Evolutionary conservation across 1,140 invertebrate genomes (phyloP), one percentile per base, ranked within the genome.

Genomic region (Episyrphus balteatus): DNA sequence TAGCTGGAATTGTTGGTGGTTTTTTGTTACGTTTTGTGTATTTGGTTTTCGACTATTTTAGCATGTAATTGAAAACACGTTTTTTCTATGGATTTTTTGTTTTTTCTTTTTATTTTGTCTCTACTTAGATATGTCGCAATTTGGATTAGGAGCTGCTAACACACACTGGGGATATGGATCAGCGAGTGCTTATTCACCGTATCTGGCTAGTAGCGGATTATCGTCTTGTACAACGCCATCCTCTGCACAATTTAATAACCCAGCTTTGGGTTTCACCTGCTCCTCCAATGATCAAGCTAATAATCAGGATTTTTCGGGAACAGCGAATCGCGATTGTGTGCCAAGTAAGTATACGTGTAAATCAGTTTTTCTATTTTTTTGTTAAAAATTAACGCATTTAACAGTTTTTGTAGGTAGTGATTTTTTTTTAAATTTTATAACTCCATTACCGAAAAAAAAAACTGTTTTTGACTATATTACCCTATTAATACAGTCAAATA

Each of bases 91-190:
- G 2, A 12, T 17, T 12, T n/a, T 30, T 36, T 30, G 13, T 37
- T 14, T 46, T 30, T 46, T 30, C 17, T 13, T 36, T 11, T 19
- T 14, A 36, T 13, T 34, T 63, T 66, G n/a, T n/a, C n/a, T n/a
- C n/a, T n/a, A n/a, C n/a, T 40, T 68, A 86, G 83, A 84, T 68
- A 82, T 86, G 80, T 78, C 81, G 41, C 82, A 86, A 68, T 85
- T 86, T 59, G 81, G 84, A 36, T 65, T 85, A 64, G 82, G 83
- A 57, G 82, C 82, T 50, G 78, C 83, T 49, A 87, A 88, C 61
- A 83, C 83, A 3, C 82, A 84, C 54, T 89, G 85, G 85, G 83
- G 85, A 34, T 88, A 88, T 59, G 79, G 84, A 5, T 80, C 83
- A n/a, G 82, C 84, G 10, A 81, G 81, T 14, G 84, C 83, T 3